Evolutionary conservation across 2,113 vertebrate species (phyloP).

Genomic region (Eudorcas thomsonii): DNA sequence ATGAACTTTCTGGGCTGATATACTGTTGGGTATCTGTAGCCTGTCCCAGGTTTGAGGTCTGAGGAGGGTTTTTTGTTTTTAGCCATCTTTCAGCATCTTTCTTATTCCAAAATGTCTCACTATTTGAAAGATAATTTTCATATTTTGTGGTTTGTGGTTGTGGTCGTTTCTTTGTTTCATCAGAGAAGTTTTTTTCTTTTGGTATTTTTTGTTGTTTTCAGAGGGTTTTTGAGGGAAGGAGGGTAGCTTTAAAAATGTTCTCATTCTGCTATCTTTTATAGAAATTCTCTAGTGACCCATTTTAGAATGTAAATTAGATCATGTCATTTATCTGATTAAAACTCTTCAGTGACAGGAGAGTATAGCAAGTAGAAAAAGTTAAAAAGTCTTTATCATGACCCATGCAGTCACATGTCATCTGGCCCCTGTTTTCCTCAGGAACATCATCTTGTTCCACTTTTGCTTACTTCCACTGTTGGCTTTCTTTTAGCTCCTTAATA

Average conservation of each 20-base stretch:
- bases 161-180: neutral
- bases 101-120: neutral
- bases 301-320: neutral
- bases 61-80: neutral
- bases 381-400: neutral
- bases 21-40: neutral
- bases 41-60: neutral
- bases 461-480: neutral
- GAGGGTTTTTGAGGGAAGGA: neutral
- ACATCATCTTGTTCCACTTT: neutral
- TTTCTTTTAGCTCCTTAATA: neutral
- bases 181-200: neutral
- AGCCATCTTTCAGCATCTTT: neutral
- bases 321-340: neutral
- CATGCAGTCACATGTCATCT: neutral
- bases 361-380: neutral
- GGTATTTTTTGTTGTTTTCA: neutral
- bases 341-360: neutral
- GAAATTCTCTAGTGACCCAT: slow-evolving; percentile 14
- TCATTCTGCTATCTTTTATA: neutral
- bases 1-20: neutral
- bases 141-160: slow-evolving; percentile 29
- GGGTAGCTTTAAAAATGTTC: slow-evolving; percentile 17
- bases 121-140: neutral
- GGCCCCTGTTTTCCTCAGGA: neutral